Conservation (phyloP, 92 coral and sea anemone genomes). For the Scolanthus callimorphus region DNA sequence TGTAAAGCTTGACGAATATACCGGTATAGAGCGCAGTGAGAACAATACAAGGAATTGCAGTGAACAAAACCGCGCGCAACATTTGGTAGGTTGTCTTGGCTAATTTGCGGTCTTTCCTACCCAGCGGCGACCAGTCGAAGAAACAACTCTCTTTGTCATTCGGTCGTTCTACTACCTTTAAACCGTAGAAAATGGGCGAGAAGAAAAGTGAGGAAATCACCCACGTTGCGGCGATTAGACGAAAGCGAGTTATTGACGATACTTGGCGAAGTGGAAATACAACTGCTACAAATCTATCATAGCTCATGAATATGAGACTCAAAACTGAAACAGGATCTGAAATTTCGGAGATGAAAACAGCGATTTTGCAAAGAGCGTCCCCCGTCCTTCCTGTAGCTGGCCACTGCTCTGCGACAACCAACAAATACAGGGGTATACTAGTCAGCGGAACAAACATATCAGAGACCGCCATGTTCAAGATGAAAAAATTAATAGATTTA, state of each 20-base stretch:
- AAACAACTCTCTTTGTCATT: background rate
- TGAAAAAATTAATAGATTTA: slow-evolving; percentile 19
- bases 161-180: background rate
- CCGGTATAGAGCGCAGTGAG: slow-evolving; percentile 4
- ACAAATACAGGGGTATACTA: background rate
- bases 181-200: slow-evolving; percentile 5
- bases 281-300: slow-evolving; percentile 24
- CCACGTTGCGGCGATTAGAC: slow-evolving; percentile 6
- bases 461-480: slow-evolving; percentile 30
- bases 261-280: slow-evolving; percentile 16
- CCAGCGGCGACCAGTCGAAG: too few relatives aligned
- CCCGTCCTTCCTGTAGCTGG: background rate
- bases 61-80: slow-evolving; percentile 1
- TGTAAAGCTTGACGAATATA: slow-evolving; percentile 8
- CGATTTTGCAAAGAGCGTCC: slow-evolving; percentile 7
- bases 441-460: slow-evolving; percentile 3
- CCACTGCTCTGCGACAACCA: background rate
- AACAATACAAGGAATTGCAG: background rate
- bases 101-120: background rate
- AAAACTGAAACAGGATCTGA: slow-evolving; percentile 15
- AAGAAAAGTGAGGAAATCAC: slow-evolving; percentile 6
- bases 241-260: slow-evolving; percentile 5
- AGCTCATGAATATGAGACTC: slow-evolving; percentile 25
- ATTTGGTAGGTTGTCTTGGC: background rate
- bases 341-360: background rate